Percentiles rank a stretch among this genome's conserved stretches.
Evolutionary conservation across 2,888 invertebrate genomes (phyloP).

Genomic region (Drosophila borborema): DNA sequence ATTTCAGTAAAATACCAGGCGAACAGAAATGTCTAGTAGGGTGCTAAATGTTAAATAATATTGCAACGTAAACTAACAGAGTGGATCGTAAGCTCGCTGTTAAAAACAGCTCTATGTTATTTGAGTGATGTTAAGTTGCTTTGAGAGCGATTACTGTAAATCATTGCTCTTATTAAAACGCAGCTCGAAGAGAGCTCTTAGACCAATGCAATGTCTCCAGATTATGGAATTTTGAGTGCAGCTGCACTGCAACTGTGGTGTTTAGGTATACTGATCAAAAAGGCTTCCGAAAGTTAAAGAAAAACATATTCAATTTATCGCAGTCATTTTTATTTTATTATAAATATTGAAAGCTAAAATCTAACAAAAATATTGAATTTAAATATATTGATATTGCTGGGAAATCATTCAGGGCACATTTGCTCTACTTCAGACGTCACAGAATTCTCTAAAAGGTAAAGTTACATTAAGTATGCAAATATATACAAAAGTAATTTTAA

Average conservation of each 20-base stretch:
- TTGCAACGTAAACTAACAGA: neutral
- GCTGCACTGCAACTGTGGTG: neutral
- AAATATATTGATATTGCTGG: neutral
- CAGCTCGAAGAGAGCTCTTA: neutral
- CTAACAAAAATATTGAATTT: neutral
- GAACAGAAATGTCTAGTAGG: neutral
- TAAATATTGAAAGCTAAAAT: no score
- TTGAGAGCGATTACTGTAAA: neutral
- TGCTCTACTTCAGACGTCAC: neutral
- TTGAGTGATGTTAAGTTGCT: neutral
- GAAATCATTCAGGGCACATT: neutral
- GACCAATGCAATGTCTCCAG: neutral
- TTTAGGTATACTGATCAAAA: neutral
- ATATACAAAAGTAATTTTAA: no score
- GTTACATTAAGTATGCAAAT: no score
- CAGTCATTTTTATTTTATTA: no score
- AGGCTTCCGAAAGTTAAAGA: neutral
- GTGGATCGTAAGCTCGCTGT: neutral
- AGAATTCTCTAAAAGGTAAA: no score
- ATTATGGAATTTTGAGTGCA: neutral
- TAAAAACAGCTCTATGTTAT: neutral
- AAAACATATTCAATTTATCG: no score
- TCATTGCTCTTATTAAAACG: neutral
- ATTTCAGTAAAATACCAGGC: neutral
- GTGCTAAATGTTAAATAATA: neutral